Conservation (phyloP, 2,797 vertebrate species). For the Scyliorhinus canicula region DNA sequence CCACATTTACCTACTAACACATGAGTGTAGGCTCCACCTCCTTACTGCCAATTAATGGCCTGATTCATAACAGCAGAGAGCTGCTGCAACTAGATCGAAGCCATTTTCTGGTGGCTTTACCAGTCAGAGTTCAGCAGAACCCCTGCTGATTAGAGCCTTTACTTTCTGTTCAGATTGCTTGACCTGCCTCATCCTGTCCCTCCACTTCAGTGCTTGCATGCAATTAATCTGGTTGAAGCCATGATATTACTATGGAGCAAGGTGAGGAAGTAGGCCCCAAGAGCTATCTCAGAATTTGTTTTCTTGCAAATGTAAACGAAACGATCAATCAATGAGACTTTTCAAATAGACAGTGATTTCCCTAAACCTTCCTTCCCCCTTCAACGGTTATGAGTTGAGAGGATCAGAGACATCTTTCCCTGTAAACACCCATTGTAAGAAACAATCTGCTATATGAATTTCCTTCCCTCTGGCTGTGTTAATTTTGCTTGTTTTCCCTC, state of each 20-base stretch:
- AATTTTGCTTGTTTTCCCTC: background rate
- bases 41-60: background rate
- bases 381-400: background rate
- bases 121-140: background rate
- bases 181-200: background rate
- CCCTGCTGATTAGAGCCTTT: background rate
- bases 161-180: background rate
- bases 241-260: too few relatives aligned
- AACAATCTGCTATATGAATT: background rate
- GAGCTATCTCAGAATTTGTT: too few relatives aligned
- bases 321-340: too few relatives aligned
- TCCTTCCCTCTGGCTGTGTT: background rate
- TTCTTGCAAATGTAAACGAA: background rate
- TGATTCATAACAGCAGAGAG: background rate
- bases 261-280: too few relatives aligned
- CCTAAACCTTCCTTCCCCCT: background rate
- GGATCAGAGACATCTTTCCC: background rate
- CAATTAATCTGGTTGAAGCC: too few relatives aligned
- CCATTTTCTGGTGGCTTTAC: background rate
- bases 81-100: background rate
- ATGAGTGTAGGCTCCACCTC: background rate
- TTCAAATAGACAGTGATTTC: background rate
- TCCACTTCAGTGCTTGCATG: too few relatives aligned
- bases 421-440: background rate
- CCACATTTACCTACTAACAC: background rate